phyloP scores from a whole-genome alignment of 2,888 invertebrate genomes.

The Spodoptera exigua region DNA sequence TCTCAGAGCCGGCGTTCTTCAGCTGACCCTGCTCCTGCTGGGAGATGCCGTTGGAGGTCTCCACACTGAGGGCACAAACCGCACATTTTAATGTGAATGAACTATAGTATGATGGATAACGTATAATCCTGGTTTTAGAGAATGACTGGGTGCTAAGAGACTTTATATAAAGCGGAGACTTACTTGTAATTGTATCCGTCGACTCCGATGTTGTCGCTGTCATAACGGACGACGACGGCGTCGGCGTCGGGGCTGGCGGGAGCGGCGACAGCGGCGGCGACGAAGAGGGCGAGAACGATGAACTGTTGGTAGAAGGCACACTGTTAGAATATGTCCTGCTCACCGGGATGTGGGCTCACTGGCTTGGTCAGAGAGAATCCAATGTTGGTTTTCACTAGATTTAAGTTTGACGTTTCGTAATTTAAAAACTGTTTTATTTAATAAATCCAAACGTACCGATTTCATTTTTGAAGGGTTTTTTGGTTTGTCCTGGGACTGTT shows the following conservation, averaged over 20 bases:
- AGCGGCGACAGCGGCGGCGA: conserved; percentile 72
- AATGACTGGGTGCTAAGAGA: neutral
- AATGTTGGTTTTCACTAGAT: neutral
- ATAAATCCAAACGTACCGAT: conserved; percentile 77
- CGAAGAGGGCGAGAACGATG: conserved; percentile 77
- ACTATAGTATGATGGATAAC: conserved; percentile 39
- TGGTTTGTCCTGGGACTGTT: conserved; percentile 66
- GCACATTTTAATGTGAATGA: conserved; percentile 1
- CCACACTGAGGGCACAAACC: conserved; percentile 56
- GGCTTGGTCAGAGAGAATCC: neutral
- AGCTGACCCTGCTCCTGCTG: conserved; percentile 62
- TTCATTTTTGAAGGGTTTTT: conserved; percentile 79
- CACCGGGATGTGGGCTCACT: neutral
- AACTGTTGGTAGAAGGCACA: conserved; percentile 68
- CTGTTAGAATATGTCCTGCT: conserved; percentile 12
- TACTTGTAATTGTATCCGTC: conserved; percentile 73
- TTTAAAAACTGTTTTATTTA: conserved; percentile 22
- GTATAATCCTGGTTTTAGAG: neutral
- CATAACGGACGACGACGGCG: conserved; percentile 64
- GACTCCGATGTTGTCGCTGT: conserved; percentile 73
- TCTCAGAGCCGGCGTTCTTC: conserved; percentile 71
- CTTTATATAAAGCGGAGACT: conserved; percentile 47
- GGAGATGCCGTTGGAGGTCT: conserved; percentile 76
- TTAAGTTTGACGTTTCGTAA: neutral
- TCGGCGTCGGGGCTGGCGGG: conserved; percentile 69